A percentile compares a stretch with the other conserved stretches of the same genome.
phyloP scores from a whole-genome alignment of 2,888 invertebrate species.

The Norana najaformis region DNA sequence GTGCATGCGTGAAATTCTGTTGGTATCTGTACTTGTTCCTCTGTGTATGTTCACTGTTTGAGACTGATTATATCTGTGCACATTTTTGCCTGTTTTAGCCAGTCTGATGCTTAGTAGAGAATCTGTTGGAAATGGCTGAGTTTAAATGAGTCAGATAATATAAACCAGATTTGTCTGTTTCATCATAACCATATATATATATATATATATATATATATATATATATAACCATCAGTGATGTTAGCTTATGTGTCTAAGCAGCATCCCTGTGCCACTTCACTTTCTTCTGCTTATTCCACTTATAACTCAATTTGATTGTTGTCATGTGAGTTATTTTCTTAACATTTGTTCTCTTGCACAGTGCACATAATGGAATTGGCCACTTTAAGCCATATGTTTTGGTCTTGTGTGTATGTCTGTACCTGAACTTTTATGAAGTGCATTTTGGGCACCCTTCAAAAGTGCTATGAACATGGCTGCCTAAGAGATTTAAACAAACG shows the following conservation, averaged over 20 bases:
- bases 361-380: neutral
- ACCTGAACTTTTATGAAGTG: too few relatives aligned
- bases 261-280: neutral
- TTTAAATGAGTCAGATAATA: conserved; percentile 4
- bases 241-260: neutral
- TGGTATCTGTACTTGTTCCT: too few relatives aligned
- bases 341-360: neutral
- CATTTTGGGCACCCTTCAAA: too few relatives aligned
- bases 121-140: neutral
- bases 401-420: too few relatives aligned
- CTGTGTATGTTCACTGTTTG: too few relatives aligned
- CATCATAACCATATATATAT: neutral
- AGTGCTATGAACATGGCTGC: too few relatives aligned
- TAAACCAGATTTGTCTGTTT: neutral
- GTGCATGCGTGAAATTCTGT: too few relatives aligned
- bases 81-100: neutral
- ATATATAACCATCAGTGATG: neutral
- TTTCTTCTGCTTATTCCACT: neutral
- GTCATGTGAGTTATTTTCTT: neutral
- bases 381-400: too few relatives aligned
- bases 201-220: too few relatives aligned
- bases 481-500: too few relatives aligned
- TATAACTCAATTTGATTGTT: neutral
- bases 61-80: too few relatives aligned
- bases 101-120: too few relatives aligned